Evolutionary conservation across 2,113 vertebrate species (phyloP).

Genomic region (Myodes glareolus): DNA sequence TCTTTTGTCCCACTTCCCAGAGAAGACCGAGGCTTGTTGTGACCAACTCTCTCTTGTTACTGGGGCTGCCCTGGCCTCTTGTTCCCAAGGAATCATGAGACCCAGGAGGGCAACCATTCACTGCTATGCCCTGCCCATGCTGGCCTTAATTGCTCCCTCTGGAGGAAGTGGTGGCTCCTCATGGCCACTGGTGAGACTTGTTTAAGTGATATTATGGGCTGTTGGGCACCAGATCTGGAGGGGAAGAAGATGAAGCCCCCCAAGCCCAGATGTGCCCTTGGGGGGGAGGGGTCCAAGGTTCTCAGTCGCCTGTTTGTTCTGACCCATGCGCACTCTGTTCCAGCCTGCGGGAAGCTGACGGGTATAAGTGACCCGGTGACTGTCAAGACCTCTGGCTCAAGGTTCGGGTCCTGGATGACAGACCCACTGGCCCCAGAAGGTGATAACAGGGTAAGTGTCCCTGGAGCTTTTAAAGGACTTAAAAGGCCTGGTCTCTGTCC

Average conservation of each 20-base stretch:
- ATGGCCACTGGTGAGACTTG: not conserved
- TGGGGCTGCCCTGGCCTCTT: not conserved
- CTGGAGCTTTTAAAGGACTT: not conserved
- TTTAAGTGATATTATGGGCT: no score
- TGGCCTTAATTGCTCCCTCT: not conserved
- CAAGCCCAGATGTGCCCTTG: not conserved
- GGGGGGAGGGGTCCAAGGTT: no score
- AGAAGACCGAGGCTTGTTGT: not conserved
- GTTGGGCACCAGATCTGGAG: not conserved
- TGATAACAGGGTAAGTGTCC: constrained; percentile 93
- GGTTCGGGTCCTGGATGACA: constrained; percentile 99
- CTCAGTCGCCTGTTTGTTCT: not conserved
- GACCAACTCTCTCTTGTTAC: not conserved
- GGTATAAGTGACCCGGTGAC: constrained; percentile 97
- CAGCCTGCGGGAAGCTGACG: constrained; percentile 98
- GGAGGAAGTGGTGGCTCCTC: not conserved
- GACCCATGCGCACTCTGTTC: constrained; percentile 80
- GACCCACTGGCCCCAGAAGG: constrained; percentile 96
- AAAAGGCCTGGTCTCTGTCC: not conserved
- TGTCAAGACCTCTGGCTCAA: constrained; percentile 96
- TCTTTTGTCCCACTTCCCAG: not conserved
- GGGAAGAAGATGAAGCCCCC: not conserved
- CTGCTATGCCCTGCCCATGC: fast-evolving
- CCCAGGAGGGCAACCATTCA: not conserved
- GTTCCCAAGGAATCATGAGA: not conserved